Conservation (phyloP, 2,888 invertebrate species). For the Acronicta aceris region DNA sequence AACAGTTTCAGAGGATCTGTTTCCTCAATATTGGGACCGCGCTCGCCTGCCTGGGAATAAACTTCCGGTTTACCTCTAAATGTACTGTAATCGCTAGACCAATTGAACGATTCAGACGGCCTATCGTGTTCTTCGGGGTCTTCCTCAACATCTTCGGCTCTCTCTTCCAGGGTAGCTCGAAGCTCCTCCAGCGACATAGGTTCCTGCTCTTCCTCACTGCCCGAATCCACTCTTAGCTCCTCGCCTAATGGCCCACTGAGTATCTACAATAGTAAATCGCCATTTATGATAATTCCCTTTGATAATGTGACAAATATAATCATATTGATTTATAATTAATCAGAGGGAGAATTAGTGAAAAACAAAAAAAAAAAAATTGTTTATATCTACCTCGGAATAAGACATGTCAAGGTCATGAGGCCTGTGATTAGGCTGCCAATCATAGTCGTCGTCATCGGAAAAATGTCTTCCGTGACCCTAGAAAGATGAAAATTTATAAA, state of each 20-base stretch:
- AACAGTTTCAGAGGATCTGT: constrained; percentile 18
- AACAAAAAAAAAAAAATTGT: constrained; percentile 5
- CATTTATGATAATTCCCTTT: constrained; percentile 9
- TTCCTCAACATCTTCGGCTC: constrained; percentile 6
- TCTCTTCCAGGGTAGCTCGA: constrained; percentile 8
- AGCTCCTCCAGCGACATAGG: constrained; percentile 10
- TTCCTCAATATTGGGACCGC: constrained; percentile 22
- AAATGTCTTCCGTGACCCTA: constrained; percentile 3
- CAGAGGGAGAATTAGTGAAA: constrained; percentile 8
- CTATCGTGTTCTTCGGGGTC: constrained; percentile 8
- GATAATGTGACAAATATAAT: constrained; percentile 5
- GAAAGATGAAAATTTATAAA: constrained; percentile 6
- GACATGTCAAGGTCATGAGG: constrained; percentile 9
- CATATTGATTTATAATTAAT: constrained; percentile 6
- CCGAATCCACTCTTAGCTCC: constrained; percentile 15
- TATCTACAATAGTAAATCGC: constrained; percentile 10
- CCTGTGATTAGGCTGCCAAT: constrained; percentile 10
- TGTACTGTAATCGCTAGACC: constrained; percentile 12
- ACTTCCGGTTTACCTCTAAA: constrained; percentile 13
- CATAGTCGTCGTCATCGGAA: constrained; percentile 8
- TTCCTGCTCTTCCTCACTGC: constrained; percentile 14
- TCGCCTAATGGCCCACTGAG: constrained; percentile 10
- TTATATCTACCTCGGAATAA: constrained; percentile 14
- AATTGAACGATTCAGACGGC: constrained; percentile 11
- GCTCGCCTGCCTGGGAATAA: constrained; percentile 6